Conservation (phyloP, 1,140 invertebrate genomes). For the Rhagoletis pomonella region DNA sequence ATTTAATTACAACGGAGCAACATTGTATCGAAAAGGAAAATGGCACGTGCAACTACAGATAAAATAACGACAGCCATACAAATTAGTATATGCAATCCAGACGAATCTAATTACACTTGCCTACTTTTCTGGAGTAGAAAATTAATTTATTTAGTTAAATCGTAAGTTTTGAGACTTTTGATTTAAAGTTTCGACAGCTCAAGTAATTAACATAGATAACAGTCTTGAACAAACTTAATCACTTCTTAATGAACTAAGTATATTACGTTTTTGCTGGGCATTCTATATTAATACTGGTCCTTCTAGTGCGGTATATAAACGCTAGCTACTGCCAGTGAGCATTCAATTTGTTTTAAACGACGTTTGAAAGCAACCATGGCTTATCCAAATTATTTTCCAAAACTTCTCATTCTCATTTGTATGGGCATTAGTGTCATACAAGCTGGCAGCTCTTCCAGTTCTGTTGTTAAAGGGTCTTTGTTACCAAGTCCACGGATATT, state of each 20-base stretch:
- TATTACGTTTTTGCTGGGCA: background rate
- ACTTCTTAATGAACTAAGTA: background rate
- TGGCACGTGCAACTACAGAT: too few relatives aligned
- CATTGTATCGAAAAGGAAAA: too few relatives aligned
- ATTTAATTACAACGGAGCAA: too few relatives aligned
- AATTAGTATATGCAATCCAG: too few relatives aligned
- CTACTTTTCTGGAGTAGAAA: too few relatives aligned
- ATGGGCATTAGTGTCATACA: background rate
- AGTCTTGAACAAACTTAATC: background rate
- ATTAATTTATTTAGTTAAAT: too few relatives aligned
- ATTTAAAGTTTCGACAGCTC: too few relatives aligned
- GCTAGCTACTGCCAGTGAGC: background rate
- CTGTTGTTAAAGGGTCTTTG: too few relatives aligned
- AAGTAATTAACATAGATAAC: background rate
- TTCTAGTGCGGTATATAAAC: background rate
- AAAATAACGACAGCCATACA: too few relatives aligned
- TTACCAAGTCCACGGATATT: constrained; percentile 59
- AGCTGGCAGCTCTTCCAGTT: background rate
- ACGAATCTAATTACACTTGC: too few relatives aligned
- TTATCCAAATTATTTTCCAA: background rate
- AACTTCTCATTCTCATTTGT: background rate
- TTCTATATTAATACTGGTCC: background rate
- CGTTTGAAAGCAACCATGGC: background rate
- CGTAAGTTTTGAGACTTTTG: too few relatives aligned
- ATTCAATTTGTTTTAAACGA: background rate